Conservation (phyloP, 2,113 vertebrate species). For the Bos indicus region DNA sequence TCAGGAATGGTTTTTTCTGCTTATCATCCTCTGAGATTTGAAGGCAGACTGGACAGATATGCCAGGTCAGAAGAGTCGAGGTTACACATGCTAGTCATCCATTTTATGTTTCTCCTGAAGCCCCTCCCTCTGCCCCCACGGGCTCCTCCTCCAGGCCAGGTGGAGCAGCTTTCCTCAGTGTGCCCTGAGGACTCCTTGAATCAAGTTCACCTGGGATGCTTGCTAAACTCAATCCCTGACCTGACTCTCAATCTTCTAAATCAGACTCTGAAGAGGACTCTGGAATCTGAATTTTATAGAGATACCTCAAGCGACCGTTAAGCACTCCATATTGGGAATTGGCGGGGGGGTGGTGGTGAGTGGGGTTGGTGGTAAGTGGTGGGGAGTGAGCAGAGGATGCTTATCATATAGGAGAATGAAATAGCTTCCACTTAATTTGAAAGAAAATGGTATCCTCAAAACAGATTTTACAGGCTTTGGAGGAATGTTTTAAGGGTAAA, state of each 20-base stretch:
- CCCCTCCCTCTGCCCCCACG: neutral
- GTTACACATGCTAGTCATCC: neutral
- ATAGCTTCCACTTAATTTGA: neutral
- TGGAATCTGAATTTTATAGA: neutral
- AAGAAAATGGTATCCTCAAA: neutral
- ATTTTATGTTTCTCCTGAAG: neutral
- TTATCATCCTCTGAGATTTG: neutral
- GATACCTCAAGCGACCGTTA: neutral
- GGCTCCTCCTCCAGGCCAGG: neutral
- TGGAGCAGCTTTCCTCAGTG: neutral
- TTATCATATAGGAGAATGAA: neutral
- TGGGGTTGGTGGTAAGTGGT: too few relatives aligned
- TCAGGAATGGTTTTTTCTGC: neutral
- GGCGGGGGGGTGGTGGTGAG: fast-evolving
- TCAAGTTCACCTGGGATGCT: neutral
- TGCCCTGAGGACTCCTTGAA: neutral
- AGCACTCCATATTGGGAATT: too few relatives aligned
- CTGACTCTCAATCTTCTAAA: neutral
- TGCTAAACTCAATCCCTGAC: neutral
- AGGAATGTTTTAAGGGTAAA: neutral
- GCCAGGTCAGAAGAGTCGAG: neutral
- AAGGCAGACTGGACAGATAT: neutral
- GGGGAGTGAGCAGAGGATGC: neutral
- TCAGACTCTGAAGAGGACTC: neutral
- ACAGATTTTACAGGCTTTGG: neutral